Percentiles rank a stretch among this genome's conserved stretches.
Conservation (phyloP, 2,113 vertebrate species). For the Perca fluviatilis region DNA sequence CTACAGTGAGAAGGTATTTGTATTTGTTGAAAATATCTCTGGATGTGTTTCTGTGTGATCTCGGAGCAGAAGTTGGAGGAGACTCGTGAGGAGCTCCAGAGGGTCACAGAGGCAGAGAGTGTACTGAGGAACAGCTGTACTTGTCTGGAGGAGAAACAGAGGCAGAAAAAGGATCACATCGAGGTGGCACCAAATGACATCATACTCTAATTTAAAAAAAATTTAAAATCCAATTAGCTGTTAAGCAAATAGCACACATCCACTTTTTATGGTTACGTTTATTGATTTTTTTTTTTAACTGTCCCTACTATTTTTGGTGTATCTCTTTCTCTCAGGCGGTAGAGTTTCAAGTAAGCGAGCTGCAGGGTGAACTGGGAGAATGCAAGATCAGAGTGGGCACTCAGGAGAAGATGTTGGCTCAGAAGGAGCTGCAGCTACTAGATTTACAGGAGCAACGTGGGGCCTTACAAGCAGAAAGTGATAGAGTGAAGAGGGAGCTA, state of each 20-base stretch:
- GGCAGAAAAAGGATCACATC: conserved; percentile 67
- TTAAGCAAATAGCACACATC: not conserved
- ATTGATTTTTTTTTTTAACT: not conserved
- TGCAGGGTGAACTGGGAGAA: conserved; percentile 64
- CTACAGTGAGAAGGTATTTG: not conserved
- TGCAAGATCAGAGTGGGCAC: conserved; percentile 50
- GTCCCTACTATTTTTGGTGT: not conserved
- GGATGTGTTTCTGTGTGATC: not conserved
- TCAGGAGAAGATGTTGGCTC: conserved; percentile 77
- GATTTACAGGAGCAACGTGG: conserved; percentile 57
- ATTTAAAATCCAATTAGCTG: not conserved
- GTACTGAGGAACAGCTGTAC: conserved; percentile 73
- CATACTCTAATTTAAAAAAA: not conserved
- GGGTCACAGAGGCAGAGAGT: conserved; percentile 65
- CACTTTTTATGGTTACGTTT: not conserved
- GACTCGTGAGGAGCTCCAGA: conserved; percentile 77
- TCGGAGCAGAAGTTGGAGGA: conserved; percentile 82
- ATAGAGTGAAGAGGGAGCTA: conserved; percentile 64
- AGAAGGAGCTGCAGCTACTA: conserved; percentile 81
- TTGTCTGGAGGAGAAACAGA: conserved; percentile 74
- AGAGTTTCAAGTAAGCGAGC: conserved; percentile 43
- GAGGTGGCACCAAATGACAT: conserved; percentile 51
- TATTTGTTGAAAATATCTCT: conserved; percentile 11
- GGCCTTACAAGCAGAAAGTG: conserved; percentile 66
- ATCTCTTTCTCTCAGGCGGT: conserved; percentile 41